Percentiles rank a stretch among this genome's conserved stretches.
phyloP scores from a whole-genome alignment of 2,797 vertebrate species.

The Xiphophorus birchmanni region DNA sequence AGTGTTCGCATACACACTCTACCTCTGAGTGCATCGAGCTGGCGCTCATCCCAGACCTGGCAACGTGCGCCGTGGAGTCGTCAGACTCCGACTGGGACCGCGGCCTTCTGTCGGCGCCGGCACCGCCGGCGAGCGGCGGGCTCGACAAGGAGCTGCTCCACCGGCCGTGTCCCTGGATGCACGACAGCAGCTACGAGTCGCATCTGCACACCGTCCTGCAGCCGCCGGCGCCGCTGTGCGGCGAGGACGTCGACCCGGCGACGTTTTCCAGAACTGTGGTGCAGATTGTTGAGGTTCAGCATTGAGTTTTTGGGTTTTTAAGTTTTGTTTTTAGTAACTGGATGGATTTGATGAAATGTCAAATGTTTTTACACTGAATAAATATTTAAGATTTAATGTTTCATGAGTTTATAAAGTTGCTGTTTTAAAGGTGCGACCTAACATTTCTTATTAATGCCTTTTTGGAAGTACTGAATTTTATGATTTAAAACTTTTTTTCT shows the following conservation, averaged over 20 bases:
- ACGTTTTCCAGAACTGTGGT: slow-evolving; percentile 58
- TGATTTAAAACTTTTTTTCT: slow-evolving; percentile 17
- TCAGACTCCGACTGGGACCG: slow-evolving; percentile 76
- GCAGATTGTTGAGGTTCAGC: slow-evolving; percentile 69
- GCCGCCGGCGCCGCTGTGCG: slow-evolving; percentile 48
- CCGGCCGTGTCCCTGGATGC: slow-evolving; percentile 62
- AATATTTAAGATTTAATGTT: slow-evolving; percentile 43
- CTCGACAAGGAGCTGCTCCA: slow-evolving; percentile 75
- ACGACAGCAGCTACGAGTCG: slow-evolving; percentile 72
- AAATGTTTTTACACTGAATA: slow-evolving; percentile 40
- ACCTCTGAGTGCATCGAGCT: slow-evolving; percentile 71
- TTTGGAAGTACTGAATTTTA: slow-evolving; percentile 12
- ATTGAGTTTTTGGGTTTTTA: slow-evolving; percentile 44
- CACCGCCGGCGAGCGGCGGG: background rate
- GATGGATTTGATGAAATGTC: background rate
- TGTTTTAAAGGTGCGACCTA: slow-evolving; percentile 38
- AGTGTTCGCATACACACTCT: slow-evolving; percentile 52
- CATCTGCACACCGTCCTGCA: slow-evolving; percentile 74
- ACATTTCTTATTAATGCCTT: slow-evolving; percentile 6
- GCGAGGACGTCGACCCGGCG: slow-evolving; percentile 46
- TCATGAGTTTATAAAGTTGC: slow-evolving; percentile 12
- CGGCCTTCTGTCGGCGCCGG: slow-evolving; percentile 68
- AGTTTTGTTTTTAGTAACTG: slow-evolving; percentile 8
- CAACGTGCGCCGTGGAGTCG: slow-evolving; percentile 54
- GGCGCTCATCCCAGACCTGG: slow-evolving; percentile 51